These are phyloP conservation scores for Drosophila kepulauana DNA, from an alignment of 1,140 invertebrate genomes.

Conservation along the genomic window DNA sequence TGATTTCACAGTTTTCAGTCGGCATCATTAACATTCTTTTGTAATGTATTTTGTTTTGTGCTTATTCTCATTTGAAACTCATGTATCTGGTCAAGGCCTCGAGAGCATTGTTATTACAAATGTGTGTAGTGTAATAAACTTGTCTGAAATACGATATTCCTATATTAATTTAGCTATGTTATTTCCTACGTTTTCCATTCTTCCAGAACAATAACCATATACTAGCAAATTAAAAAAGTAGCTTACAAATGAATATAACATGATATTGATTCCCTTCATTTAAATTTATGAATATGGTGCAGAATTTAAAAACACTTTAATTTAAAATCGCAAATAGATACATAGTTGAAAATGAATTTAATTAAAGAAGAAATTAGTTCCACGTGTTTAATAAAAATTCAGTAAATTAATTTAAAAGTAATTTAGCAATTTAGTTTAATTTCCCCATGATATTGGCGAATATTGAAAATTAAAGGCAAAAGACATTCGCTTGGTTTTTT, in stretches of 20 bases:
- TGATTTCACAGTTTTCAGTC: slow-evolving; percentile 8
- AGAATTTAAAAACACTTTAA: no score
- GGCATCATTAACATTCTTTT: slow-evolving; percentile 17
- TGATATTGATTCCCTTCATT: not conserved
- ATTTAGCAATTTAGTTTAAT: no score
- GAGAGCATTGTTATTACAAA: not conserved
- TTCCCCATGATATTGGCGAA: no score
- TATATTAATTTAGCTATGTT: not conserved
- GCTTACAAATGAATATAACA: not conserved
- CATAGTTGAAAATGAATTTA: no score
- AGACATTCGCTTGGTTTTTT: no score
- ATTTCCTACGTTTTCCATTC: slow-evolving; percentile 8
- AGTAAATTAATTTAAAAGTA: no score
- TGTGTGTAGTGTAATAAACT: not conserved
- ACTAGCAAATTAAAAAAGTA: not conserved
- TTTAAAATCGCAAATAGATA: no score
- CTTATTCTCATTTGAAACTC: not conserved
- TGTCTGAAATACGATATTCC: slow-evolving; percentile 4
- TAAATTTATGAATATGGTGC: no score
- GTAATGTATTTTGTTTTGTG: slow-evolving; percentile 3
- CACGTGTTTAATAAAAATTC: no score
- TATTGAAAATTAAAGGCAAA: no score
- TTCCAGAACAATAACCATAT: slow-evolving; percentile 31
- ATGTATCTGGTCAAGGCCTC: slow-evolving; percentile 19
- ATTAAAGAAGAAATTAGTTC: no score